These are phyloP conservation scores for Maconellicoccus hirsutus DNA, from an alignment of 1,140 invertebrate species.

Conservation along the genomic window DNA sequence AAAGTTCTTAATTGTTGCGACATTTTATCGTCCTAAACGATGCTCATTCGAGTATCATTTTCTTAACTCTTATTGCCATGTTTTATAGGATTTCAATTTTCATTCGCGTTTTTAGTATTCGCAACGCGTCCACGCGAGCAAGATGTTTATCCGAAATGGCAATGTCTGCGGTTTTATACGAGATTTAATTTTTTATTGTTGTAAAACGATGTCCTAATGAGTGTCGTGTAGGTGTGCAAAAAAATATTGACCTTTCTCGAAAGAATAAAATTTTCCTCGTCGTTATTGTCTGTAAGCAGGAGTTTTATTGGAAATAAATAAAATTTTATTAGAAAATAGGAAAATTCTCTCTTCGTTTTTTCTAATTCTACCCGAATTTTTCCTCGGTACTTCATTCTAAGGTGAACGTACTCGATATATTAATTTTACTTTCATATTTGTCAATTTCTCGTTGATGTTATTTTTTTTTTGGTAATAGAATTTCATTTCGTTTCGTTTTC, in stretches of 20 bases:
- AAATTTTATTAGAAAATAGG: not conserved
- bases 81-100: not conserved
- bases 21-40: not conserved
- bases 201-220: not conserved
- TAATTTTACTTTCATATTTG: not conserved
- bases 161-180: not conserved
- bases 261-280: not conserved
- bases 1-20: conserved; percentile 3
- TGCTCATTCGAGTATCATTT: not conserved
- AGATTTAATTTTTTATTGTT: not conserved
- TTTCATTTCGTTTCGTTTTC: too few relatives aligned
- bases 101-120: not conserved
- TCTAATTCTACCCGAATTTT: too few relatives aligned
- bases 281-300: not conserved
- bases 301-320: not conserved
- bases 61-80: not conserved
- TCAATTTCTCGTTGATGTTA: too few relatives aligned
- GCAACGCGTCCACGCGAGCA: not conserved
- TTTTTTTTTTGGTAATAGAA: too few relatives aligned
- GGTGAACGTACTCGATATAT: not conserved
- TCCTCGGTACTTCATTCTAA: not conserved
- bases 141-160: not conserved
- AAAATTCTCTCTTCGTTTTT: not conserved
- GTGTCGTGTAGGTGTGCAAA: not conserved
- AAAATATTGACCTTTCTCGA: not conserved